These are phyloP conservation scores for Temnothorax ravouxi DNA, from an alignment of 2,888 invertebrate genomes.

Conservation along the genomic window DNA sequence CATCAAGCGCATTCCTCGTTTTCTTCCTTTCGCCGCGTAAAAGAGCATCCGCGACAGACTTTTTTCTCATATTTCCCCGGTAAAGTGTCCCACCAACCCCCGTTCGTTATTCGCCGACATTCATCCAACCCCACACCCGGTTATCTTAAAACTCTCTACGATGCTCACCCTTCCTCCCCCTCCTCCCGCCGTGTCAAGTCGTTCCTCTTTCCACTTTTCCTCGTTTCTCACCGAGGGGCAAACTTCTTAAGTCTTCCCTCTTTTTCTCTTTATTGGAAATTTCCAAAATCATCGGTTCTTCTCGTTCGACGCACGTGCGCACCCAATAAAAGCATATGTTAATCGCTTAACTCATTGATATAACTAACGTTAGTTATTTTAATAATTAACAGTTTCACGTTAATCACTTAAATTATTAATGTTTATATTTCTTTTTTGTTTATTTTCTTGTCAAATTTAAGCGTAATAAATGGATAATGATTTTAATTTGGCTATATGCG, in stretches of 20 bases:
- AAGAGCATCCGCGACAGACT: conserved; percentile 54
- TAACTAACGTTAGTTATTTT: background rate
- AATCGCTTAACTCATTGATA: conserved; percentile 1
- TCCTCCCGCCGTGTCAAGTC: conserved; percentile 14
- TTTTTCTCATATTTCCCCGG: conserved; percentile 55
- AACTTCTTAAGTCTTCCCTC: conserved; percentile 29
- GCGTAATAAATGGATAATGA: too few relatives aligned
- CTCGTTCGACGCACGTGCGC: conserved; percentile 13
- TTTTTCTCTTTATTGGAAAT: conserved; percentile 23
- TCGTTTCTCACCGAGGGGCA: conserved; percentile 11
- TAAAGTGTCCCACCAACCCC: conserved; percentile 57
- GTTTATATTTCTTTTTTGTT: background rate
- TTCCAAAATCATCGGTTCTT: conserved; percentile 33
- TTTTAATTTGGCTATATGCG: background rate
- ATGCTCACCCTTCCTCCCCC: background rate
- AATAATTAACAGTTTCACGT: background rate
- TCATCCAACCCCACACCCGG: conserved; percentile 48
- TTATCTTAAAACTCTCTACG: conserved; percentile 59
- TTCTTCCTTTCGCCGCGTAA: conserved; percentile 52
- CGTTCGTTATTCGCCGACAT: conserved; percentile 59
- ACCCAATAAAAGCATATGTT: conserved; percentile 13
- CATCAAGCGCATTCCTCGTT: conserved; percentile 28
- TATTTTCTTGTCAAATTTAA: background rate
- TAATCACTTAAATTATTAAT: background rate
- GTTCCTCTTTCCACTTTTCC: conserved; percentile 31